Conservation (phyloP, 1,140 invertebrate species). For the Colletes gigas region DNA sequence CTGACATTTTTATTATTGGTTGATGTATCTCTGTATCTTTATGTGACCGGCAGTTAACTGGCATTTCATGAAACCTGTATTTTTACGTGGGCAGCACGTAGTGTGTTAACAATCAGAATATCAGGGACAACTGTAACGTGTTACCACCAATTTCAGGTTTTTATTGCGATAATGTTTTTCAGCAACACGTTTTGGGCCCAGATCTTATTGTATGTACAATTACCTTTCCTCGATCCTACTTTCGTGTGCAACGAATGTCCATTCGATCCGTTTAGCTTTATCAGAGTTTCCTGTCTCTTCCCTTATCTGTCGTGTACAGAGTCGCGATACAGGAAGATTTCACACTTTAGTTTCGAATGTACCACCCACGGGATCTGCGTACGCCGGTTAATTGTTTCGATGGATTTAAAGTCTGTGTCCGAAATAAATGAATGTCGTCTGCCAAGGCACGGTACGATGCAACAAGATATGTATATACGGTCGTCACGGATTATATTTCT, state of each 20-base stretch:
- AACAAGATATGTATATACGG: slow-evolving; percentile 52
- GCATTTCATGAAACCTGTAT: too few species aligned
- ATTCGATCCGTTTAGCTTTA: neutral
- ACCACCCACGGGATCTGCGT: slow-evolving; percentile 49
- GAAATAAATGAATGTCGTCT: slow-evolving; percentile 63
- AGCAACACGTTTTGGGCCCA: too few species aligned
- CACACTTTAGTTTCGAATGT: neutral
- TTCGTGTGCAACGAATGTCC: too few species aligned
- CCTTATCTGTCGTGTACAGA: slow-evolving; percentile 9
- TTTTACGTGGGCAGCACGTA: too few species aligned
- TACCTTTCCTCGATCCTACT: too few species aligned
- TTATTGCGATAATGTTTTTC: too few species aligned
- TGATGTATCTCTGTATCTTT: too few species aligned
- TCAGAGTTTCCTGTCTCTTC: slow-evolving; percentile 7
- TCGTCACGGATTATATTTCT: slow-evolving; percentile 51
- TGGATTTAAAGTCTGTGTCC: slow-evolving; percentile 61
- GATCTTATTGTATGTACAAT: neutral
- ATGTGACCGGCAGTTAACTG: too few species aligned
- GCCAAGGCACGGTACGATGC: slow-evolving; percentile 45
- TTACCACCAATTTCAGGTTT: too few species aligned
- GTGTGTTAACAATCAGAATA: too few species aligned
- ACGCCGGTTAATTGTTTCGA: slow-evolving; percentile 64
- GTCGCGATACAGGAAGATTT: slow-evolving; percentile 10
- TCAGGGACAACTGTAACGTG: too few species aligned
- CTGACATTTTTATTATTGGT: too few species aligned